A percentile compares a stretch with the other conserved stretches of the same genome.
Conservation (phyloP, 2,113 vertebrate genomes). For the Chascanopsetta lugubris region DNA sequence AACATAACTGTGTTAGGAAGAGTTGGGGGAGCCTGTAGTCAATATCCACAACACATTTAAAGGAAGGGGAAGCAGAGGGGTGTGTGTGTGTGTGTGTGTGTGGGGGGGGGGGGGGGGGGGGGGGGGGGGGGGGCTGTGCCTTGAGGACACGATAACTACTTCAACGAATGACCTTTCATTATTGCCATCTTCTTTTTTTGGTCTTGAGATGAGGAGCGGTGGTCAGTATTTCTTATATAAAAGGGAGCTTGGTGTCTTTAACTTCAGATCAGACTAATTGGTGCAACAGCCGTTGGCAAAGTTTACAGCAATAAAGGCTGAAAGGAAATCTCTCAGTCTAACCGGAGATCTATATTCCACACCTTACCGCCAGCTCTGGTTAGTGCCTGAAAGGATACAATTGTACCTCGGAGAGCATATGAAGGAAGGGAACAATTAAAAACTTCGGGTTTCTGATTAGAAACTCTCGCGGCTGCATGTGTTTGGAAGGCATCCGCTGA, state of each 20-base stretch:
- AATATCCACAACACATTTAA: slow-evolving; percentile 16
- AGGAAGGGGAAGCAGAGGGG: no score
- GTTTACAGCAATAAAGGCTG: slow-evolving; percentile 5
- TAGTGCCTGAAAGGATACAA: slow-evolving; percentile 24
- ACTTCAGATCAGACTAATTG: no score
- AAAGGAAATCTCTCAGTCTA: slow-evolving; percentile 28
- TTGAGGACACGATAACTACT: slow-evolving; percentile 22
- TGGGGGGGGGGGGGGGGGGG: no score
- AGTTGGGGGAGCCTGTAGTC: slow-evolving; percentile 29
- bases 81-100: no score
- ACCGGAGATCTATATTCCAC: slow-evolving; percentile 34
- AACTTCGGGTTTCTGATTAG: slow-evolving; percentile 22
- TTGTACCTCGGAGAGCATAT: slow-evolving; percentile 35
- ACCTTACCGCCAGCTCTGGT: slow-evolving; percentile 9
- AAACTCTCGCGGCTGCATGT: slow-evolving; percentile 14
- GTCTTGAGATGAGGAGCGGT: background rate
- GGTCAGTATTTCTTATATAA: background rate
- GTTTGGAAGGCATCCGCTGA: slow-evolving; percentile 7
- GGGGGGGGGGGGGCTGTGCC: background rate
- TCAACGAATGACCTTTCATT: slow-evolving; percentile 16
- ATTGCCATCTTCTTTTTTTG: background rate
- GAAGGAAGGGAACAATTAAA: slow-evolving; percentile 23
- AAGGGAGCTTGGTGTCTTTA: background rate
- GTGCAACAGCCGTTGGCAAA: slow-evolving; percentile 5
- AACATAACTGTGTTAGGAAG: slow-evolving; percentile 36